Conservation (phyloP, 1,140 invertebrate genomes). For the Cydia strobilella region DNA sequence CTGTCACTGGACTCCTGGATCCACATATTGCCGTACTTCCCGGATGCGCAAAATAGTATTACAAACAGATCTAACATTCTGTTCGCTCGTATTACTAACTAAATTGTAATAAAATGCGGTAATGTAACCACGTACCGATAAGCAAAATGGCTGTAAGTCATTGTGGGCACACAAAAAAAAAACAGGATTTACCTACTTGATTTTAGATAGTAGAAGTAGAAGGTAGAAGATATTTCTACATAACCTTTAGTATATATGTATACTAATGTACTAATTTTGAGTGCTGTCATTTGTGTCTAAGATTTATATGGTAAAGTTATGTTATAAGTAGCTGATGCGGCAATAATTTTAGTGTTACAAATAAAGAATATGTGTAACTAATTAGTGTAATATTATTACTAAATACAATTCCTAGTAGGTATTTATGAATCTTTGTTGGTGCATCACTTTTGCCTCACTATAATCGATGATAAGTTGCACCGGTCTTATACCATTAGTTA, state of each 20-base stretch:
- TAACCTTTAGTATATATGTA: neutral
- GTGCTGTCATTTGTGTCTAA: neutral
- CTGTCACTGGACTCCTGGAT: conserved; percentile 63
- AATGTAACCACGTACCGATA: neutral
- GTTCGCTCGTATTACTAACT: conserved; percentile 50
- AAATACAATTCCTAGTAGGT: no score
- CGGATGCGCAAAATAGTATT: conserved; percentile 57
- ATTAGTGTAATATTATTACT: no score
- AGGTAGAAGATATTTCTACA: neutral
- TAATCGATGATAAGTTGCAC: no score
- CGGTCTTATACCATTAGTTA: no score
- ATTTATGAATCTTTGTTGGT: no score
- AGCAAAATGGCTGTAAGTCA: no score
- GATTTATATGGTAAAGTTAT: neutral
- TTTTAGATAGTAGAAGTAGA: neutral
- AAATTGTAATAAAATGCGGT: neutral
- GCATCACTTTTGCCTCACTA: no score
- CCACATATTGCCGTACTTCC: conserved; percentile 62
- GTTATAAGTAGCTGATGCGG: neutral
- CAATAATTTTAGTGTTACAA: no score
- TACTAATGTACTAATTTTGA: neutral
- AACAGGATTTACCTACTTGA: neutral
- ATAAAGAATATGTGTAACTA: no score
- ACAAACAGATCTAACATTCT: conserved; percentile 55
- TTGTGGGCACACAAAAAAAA: no score